phyloP scores from a whole-genome alignment of 2,888 invertebrate genomes.

The Harpalus rufipes region DNA sequence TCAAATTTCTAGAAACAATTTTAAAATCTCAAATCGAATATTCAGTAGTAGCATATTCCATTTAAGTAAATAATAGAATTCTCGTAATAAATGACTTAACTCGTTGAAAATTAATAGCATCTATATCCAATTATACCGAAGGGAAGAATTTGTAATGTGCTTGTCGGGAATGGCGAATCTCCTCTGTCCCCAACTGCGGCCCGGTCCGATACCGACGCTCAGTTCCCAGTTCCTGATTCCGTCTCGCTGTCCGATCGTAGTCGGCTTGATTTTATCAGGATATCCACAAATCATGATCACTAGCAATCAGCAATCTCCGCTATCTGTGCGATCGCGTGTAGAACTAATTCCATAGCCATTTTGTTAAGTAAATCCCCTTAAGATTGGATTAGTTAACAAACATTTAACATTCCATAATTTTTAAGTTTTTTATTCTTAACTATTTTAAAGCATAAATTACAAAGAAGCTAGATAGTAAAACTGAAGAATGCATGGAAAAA shows the following conservation, averaged over 20 bases:
- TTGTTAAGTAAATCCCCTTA: conserved; percentile 53
- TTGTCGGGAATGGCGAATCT: conserved; percentile 18
- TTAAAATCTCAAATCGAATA: conserved; percentile 13
- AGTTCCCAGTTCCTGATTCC: not conserved
- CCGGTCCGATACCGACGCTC: not conserved
- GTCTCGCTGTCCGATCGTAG: conserved; percentile 31
- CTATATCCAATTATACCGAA: conserved; percentile 41
- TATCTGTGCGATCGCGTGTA: conserved; percentile 31
- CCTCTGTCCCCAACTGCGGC: not conserved
- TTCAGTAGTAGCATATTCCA: conserved; percentile 17
- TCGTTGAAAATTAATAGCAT: conserved; percentile 40
- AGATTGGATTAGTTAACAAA: conserved; percentile 15
- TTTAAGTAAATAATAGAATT: conserved; percentile 37
- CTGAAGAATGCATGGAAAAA: too few species aligned
- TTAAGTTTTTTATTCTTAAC: not conserved
- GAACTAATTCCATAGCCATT: conserved; percentile 30
- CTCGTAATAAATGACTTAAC: conserved; percentile 34
- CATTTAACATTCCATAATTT: not conserved
- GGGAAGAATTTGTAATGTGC: conserved; percentile 47
- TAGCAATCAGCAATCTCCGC: conserved; percentile 53
- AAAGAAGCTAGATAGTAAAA: too few species aligned
- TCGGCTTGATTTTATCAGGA: conserved; percentile 53
- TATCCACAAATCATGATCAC: conserved; percentile 59
- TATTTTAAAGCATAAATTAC: not conserved
- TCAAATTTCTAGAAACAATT: conserved; percentile 7